A percentile compares a stretch with the other conserved stretches of the same genome.
phyloP scores from a whole-genome alignment of 2,797 vertebrate species.

The Anomalospiza imberbis region DNA sequence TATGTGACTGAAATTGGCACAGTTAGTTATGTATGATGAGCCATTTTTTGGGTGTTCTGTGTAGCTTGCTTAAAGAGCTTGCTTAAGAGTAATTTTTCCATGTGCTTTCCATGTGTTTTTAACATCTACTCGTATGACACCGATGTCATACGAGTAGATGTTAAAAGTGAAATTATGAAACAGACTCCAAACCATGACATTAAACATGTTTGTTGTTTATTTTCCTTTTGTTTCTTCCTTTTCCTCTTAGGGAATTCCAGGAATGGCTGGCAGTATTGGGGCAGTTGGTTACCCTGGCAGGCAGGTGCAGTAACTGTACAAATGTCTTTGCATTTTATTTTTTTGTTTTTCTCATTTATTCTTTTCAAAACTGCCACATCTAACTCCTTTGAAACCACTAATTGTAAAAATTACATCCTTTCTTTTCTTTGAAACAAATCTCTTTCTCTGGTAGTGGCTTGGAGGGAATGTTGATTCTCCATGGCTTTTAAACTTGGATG shows the following conservation, averaged over 20 bases:
- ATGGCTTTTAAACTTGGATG: neutral
- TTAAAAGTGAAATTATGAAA: neutral
- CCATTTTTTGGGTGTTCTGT: neutral
- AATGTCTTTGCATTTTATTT: conserved; percentile 43
- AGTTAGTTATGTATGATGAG: neutral
- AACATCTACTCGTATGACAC: no score
- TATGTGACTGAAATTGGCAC: neutral
- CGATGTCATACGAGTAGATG: neutral
- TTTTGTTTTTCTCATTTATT: neutral
- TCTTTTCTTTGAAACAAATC: neutral
- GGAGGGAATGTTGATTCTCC: neutral
- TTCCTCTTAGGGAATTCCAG: conserved; percentile 84
- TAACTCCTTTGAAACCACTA: neutral
- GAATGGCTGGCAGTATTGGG: conserved; percentile 83
- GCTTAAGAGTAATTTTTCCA: neutral
- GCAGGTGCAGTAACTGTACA: conserved; percentile 97
- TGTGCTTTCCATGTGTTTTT: neutral
- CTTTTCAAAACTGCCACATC: neutral
- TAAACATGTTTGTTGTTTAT: neutral
- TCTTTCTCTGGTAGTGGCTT: neutral
- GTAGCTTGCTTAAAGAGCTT: neutral
- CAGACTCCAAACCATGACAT: neutral
- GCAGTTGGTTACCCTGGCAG: conserved; percentile 97
- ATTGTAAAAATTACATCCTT: neutral
- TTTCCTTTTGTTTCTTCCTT: neutral